Base-by-base conservation (phyloP, 2,797 vertebrate species). In the Cygnus olor region DNA sequence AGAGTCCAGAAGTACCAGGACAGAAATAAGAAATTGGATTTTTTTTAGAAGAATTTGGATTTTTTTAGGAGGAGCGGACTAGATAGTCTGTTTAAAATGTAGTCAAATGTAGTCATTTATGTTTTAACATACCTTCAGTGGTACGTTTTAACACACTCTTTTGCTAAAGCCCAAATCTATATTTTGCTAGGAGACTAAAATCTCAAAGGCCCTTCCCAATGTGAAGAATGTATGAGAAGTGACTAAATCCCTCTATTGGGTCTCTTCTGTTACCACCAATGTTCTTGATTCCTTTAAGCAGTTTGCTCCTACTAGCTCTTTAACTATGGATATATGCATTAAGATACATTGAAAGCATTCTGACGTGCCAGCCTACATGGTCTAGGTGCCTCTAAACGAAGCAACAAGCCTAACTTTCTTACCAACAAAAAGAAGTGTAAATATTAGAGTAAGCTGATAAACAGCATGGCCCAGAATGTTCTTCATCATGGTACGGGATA, bases 401-500 rank as follows among this genome's bases (percentile, higher is more conserved):
- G 64, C 30, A 7, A 11, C 2, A 36, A 76, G 34, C 1, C 4
- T 14, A 53, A 57, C 54, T 42, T 44, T 6, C 98, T 85, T 98
- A 99, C 99, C 99, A 5, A 97, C 98, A 81, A 99, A 99, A 38
- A 99, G 99, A 76, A 99, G 98, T 0, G 99, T 99, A 96, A 99
- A 99, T 98, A 99, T 99, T 96, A 99, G 98, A 80, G 98, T 89
- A 58, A 99, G 99, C 98, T 99, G 99, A 97, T 99, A 99, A 89
- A 99, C 98, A 2, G 98, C 99, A 0, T 99, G 99, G 93, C 99
- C 99, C 80, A 99, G 97, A 94, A 99, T 99, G 97, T 99, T 99
- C 97, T 99, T 99, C 95, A 99, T 99, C 99, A 99, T 99, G 94
- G 99, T 99, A 93, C 99, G 98, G 12, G 99, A 99, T 97, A 99